These are phyloP conservation scores for Cryptocheilus praepositus DNA, from an alignment of 2,888 invertebrate genomes.

Conservation along the genomic window DNA sequence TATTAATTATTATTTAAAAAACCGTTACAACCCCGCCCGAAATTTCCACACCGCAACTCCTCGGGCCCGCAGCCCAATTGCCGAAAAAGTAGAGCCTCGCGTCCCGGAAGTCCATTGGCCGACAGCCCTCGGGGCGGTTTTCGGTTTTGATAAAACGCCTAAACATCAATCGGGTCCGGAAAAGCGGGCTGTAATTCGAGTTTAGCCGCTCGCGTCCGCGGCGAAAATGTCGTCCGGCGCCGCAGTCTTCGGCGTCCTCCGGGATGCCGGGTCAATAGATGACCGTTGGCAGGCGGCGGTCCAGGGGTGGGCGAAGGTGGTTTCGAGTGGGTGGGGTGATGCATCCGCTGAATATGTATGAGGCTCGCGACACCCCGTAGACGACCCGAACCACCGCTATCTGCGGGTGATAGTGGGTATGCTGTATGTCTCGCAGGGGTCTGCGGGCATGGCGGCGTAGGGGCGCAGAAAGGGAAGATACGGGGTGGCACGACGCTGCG, in stretches of 20 bases:
- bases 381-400: constrained; percentile 69
- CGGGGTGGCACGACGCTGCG: constrained; percentile 50
- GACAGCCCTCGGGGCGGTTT: constrained; percentile 53
- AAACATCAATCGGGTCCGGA: constrained; percentile 73
- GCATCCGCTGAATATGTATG: constrained; percentile 83
- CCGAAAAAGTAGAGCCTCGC: background rate
- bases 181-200: constrained; percentile 73
- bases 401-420: constrained; percentile 74
- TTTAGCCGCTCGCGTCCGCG: constrained; percentile 51
- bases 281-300: constrained; percentile 57
- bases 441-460: constrained; percentile 52
- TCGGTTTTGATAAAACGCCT: constrained; percentile 69
- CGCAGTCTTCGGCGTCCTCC: constrained; percentile 18
- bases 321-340: constrained; percentile 74
- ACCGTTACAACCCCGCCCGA: background rate
- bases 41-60: background rate
- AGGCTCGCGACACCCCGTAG: constrained; percentile 75
- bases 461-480: constrained; percentile 31
- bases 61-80: background rate
- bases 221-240: constrained; percentile 67
- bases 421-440: constrained; percentile 71
- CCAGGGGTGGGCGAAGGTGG: constrained; percentile 19
- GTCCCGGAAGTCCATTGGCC: constrained; percentile 31
- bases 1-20: too few relatives aligned
- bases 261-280: constrained; percentile 34